Evolutionary conservation across 2,888 invertebrate genomes (phyloP).

Genomic region (Xanthia icteritia): DNA sequence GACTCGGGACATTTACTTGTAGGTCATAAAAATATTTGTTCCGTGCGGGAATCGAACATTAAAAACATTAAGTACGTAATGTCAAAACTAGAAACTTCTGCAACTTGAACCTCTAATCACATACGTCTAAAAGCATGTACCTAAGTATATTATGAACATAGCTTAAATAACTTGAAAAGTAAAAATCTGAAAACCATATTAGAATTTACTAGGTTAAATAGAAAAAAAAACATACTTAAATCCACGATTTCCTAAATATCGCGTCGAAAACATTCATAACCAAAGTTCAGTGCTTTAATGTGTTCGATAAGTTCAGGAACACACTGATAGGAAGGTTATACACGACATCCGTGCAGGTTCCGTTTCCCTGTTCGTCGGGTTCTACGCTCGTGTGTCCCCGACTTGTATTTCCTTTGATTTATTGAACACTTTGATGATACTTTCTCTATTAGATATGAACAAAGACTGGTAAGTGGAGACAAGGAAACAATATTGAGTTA

Average conservation of each 20-base stretch:
- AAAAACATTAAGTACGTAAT: too few relatives aligned
- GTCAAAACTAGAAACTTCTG: not conserved
- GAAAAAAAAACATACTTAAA: not conserved
- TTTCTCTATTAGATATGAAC: slow-evolving; percentile 45
- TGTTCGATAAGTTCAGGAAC: slow-evolving; percentile 37
- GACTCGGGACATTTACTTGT: too few relatives aligned
- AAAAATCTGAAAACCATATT: not conserved
- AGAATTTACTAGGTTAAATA: not conserved
- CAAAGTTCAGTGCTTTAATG: slow-evolving; percentile 37
- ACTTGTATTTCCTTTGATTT: slow-evolving; percentile 64
- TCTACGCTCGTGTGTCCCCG: slow-evolving; percentile 50
- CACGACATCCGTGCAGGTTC: slow-evolving; percentile 59
- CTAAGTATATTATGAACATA: not conserved
- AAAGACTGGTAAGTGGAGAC: slow-evolving; percentile 16
- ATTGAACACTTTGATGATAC: slow-evolving; percentile 58
- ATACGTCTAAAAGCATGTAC: not conserved
- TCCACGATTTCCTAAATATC: not conserved
- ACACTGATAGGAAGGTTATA: slow-evolving; percentile 30
- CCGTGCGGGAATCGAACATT: too few relatives aligned
- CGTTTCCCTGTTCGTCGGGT: slow-evolving; percentile 44
- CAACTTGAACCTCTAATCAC: not conserved
- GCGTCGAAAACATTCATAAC: slow-evolving; percentile 33
- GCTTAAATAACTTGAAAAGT: not conserved
- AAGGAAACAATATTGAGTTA: slow-evolving; percentile 39
- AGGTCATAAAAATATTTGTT: too few relatives aligned